A percentile compares a stretch with the other conserved stretches of the same genome.
Conservation (phyloP, 2,797 vertebrate genomes). For the Enoplosus armatus region DNA sequence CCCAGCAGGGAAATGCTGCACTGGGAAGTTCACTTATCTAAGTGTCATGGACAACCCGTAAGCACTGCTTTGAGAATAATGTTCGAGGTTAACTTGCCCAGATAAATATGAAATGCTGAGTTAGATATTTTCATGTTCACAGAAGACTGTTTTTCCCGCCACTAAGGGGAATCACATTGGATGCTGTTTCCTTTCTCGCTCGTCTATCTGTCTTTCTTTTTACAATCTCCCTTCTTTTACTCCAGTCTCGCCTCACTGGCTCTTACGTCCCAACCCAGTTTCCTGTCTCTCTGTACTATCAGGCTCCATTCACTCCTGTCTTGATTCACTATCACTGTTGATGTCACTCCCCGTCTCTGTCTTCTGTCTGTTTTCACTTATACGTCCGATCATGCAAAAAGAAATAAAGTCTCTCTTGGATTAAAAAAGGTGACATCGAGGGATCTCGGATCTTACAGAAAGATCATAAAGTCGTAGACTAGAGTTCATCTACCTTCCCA, state of each 20-base stretch:
- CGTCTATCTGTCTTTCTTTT: constrained; percentile 1
- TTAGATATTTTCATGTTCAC: background rate
- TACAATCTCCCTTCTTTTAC: constrained; percentile 4
- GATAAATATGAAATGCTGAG: background rate
- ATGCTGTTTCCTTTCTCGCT: constrained; percentile 11
- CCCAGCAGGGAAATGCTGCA: background rate
- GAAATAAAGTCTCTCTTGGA: background rate
- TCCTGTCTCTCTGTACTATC: constrained; percentile 46
- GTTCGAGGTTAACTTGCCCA: background rate
- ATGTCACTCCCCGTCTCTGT: background rate
- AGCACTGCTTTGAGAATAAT: background rate
- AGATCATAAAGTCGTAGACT: background rate
- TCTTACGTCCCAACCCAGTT: constrained; percentile 19
- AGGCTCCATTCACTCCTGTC: background rate
- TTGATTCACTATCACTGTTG: background rate
- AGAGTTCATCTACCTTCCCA: constrained; percentile 72
- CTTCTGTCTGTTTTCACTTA: background rate
- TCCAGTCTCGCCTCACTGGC: constrained; percentile 37
- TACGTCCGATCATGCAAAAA: background rate
- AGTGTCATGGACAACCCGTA: background rate
- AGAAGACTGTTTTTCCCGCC: background rate
- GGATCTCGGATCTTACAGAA: background rate
- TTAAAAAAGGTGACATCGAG: background rate
- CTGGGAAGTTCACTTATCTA: background rate
- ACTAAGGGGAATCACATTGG: background rate